A percentile compares a stretch with the other conserved stretches of the same genome.
Evolutionary conservation across 2,113 vertebrate species (phyloP).

Genomic region (Gymnorhina tibicen): DNA sequence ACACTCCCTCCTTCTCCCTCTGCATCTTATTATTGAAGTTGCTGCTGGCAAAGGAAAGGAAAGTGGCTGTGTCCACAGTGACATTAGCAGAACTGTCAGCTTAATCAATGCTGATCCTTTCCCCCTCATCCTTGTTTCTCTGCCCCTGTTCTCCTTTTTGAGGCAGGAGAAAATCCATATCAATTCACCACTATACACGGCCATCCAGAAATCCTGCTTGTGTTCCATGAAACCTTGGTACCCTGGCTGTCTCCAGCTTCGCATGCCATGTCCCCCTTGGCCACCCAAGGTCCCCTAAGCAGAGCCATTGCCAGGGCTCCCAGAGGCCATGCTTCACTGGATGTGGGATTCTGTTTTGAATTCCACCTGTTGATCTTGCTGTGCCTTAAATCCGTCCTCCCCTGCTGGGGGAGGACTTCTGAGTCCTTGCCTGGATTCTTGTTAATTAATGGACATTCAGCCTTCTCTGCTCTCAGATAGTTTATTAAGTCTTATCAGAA

Average conservation of each 20-base stretch:
- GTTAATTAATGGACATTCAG: no score
- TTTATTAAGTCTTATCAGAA: no score
- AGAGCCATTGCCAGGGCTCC: background rate
- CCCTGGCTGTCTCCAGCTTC: background rate
- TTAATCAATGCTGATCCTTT: constrained; percentile 11
- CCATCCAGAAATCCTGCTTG: background rate
- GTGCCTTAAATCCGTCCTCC: no score
- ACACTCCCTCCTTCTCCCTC: background rate
- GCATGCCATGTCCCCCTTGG: rapidly evolving
- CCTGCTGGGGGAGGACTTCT: no score
- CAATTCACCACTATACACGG: background rate
- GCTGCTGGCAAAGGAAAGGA: constrained; percentile 31
- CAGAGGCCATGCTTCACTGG: background rate
- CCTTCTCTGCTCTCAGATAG: no score
- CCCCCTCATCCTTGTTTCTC: background rate
- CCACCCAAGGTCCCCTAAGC: background rate
- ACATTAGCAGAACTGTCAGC: constrained; percentile 12
- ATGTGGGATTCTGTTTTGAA: no score
- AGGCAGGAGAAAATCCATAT: background rate
- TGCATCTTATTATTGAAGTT: constrained; percentile 34
- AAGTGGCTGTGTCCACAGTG: background rate
- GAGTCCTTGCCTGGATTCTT: no score
- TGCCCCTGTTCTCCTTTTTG: background rate
- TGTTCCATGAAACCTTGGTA: background rate
- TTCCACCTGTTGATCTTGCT: no score